Conservation (phyloP, 2,797 vertebrate genomes). For the Erethizon dorsatum region DNA sequence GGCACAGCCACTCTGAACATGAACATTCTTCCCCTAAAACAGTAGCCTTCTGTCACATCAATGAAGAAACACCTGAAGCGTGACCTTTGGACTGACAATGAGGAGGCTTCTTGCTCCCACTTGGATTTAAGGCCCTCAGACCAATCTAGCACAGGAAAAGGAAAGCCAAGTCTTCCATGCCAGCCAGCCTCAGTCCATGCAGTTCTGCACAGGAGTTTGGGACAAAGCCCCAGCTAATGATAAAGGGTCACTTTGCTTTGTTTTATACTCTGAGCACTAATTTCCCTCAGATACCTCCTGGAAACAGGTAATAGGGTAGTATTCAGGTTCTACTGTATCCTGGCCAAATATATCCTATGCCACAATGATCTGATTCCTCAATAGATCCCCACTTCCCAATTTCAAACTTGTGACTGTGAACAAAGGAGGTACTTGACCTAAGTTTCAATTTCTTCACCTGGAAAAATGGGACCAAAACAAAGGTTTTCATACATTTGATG, state of each 20-base stretch:
- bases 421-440: conserved; percentile 54
- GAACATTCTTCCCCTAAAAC: not conserved
- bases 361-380: conserved; percentile 10
- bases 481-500: conserved; percentile 48
- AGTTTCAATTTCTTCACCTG: conserved; percentile 56
- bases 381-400: not conserved
- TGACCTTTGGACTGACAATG: not conserved
- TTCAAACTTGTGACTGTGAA: conserved; percentile 47
- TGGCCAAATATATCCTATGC: conserved; percentile 19
- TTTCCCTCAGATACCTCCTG: not conserved
- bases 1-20: not conserved
- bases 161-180: not conserved
- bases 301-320: not conserved
- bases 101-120: not conserved
- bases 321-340: conserved; percentile 7
- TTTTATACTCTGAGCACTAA: not conserved
- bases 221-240: not conserved
- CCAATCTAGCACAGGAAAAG: not conserved
- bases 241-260: not conserved
- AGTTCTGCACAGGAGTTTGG: not conserved
- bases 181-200: not conserved
- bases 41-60: not conserved
- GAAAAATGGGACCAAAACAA: conserved; percentile 22
- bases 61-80: not conserved
- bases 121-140: not conserved